Evolutionary conservation across 2,113 vertebrate species (phyloP), one percentile per base, ranked within the genome.

Genomic region (Corythoichthys intestinalis): DNA sequence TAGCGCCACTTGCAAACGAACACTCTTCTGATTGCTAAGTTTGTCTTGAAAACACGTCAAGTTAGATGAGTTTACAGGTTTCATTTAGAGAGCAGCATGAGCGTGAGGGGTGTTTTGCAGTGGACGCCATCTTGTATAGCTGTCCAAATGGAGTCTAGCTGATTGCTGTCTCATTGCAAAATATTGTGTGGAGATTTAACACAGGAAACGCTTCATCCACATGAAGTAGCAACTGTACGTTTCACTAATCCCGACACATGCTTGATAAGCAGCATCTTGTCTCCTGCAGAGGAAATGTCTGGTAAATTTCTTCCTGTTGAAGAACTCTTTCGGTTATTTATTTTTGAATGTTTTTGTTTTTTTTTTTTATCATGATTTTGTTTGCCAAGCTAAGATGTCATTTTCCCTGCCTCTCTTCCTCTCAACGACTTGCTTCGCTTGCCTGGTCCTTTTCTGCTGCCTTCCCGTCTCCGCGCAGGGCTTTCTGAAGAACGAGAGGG

Each of bases 401-500:
- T 52, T 38, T 61, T 44, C 35, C 70, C 60, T 84, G 50, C 76
- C 60, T 67, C 69, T 69, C 52, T 37, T 35, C 13, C 66, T 57
- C 39, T 57, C 39, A 57, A 14, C 12, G 17, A 13, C 50, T 54
- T 15, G 7, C 46, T 20, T 15, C 20, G 7, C 13, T 8, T 52
- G 11, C 28, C 2, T 39, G 17, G 58, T 50, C 79, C 57, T 68
- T 65, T 47, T 73, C 44, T 49, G 12, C 54, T 39, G 69, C 10
- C 6, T 77, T 17, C 35, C 15, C 79, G 39, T 73, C 39, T 52
- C 50, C 62, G 82, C 84, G 8, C 88, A 99, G 97, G 96, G 96
- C 71, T 99, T 99, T 91, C 82, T 98, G 77, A 99, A 98, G 87
- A 99, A 99, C 84, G 96, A 99, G 86, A 94, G 97, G 81, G 97